phyloP scores from a whole-genome alignment of 2,113 vertebrate genomes.

The Engystomops pustulosus region DNA sequence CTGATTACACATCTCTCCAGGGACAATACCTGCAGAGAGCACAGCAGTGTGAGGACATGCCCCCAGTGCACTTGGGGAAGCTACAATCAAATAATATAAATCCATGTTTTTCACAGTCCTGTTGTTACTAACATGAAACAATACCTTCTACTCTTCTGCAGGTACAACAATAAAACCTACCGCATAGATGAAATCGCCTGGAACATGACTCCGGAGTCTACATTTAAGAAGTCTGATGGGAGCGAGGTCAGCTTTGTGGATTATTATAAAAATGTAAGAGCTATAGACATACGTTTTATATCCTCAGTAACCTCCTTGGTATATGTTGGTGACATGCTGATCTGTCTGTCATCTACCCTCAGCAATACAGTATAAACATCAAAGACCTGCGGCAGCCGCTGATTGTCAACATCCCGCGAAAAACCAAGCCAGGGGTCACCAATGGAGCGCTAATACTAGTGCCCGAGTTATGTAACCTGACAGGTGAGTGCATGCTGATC shows the following conservation, averaged over 20 bases:
- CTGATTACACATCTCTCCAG: too few relatives aligned
- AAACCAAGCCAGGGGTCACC: not conserved
- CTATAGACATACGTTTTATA: too few relatives aligned
- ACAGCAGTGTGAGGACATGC: too few relatives aligned
- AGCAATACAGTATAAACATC: slow-evolving; percentile 34
- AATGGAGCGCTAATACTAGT: not conserved
- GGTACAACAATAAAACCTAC: slow-evolving; percentile 97
- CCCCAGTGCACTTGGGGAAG: too few relatives aligned
- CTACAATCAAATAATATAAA: too few relatives aligned
- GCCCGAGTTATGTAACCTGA: slow-evolving; percentile 13
- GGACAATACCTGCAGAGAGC: too few relatives aligned
- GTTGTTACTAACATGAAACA: too few relatives aligned
- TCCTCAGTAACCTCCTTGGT: too few relatives aligned
- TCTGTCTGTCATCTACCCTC: not conserved
- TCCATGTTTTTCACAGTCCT: too few relatives aligned
- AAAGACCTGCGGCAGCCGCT: slow-evolving; percentile 1
- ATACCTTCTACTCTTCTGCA: slow-evolving; percentile 58
- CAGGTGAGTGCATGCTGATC: slow-evolving; percentile 79
- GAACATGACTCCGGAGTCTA: not conserved
- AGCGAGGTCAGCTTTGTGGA: not conserved
- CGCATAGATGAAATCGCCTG: not conserved
- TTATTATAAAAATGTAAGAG: not conserved
- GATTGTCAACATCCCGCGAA: not conserved
- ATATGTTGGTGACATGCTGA: not conserved
- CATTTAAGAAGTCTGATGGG: not conserved